Evolutionary conservation across 2,113 vertebrate species (phyloP).

Genomic region (Caloenas nicobarica): DNA sequence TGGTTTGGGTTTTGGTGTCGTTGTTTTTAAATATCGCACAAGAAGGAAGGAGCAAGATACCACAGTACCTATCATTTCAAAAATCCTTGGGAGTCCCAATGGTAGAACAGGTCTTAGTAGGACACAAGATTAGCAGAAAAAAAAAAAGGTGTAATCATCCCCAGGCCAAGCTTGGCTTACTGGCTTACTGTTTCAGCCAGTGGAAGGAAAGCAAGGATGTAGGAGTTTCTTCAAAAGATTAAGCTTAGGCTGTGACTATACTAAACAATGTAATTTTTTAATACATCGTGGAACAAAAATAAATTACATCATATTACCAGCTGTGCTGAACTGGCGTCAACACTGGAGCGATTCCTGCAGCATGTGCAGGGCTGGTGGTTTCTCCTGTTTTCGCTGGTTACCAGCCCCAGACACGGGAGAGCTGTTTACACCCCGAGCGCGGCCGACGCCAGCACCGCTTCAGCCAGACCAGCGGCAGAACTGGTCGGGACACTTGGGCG

Average conservation of each 20-base stretch:
- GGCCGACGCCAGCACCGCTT: background rate
- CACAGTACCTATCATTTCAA: background rate
- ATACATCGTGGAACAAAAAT: background rate
- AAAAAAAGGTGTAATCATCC: background rate
- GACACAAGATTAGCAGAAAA: background rate
- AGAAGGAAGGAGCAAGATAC: background rate
- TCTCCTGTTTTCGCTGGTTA: background rate
- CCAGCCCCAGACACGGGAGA: background rate
- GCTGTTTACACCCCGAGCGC: accelerated
- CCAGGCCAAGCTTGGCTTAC: background rate
- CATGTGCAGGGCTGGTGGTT: background rate
- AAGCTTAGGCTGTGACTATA: background rate
- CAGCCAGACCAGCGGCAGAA: background rate
- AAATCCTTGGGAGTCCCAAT: background rate
- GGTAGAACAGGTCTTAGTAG: background rate
- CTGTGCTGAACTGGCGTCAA: background rate
- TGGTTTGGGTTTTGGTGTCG: background rate
- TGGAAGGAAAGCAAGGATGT: background rate
- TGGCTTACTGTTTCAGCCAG: background rate
- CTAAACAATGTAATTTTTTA: background rate
- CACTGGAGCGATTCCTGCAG: background rate
- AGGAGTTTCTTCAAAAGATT: background rate
- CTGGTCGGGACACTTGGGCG: background rate
- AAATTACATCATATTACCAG: background rate
- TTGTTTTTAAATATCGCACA: background rate